Evolutionary conservation across 1,140 invertebrate species (phyloP).

Genomic region (Teleopsis dalmanni): DNA sequence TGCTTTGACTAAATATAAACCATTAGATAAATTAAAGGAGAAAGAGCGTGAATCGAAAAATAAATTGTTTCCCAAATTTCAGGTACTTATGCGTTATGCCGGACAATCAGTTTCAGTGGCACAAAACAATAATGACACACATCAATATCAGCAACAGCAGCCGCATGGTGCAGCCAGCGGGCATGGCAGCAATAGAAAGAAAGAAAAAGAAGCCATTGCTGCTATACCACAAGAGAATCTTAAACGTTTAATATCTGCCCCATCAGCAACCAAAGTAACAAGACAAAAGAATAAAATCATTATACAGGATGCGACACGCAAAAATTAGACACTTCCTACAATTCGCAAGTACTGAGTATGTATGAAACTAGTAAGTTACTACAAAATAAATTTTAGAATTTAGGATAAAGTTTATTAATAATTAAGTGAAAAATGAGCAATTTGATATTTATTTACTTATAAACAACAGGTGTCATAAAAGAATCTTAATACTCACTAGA

Average conservation of each 20-base stretch:
- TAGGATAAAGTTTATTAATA: no score
- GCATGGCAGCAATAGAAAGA: background rate
- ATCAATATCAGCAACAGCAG: background rate
- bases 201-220: constrained; percentile 7
- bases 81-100: constrained; percentile 38
- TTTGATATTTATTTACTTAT: no score
- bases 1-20: constrained; percentile 19
- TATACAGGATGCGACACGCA: constrained; percentile 53
- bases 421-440: no score
- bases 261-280: constrained; percentile 62
- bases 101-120: constrained; percentile 1
- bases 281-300: constrained; percentile 69
- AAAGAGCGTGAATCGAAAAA: constrained; percentile 38
- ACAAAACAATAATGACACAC: background rate
- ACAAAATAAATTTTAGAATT: no score
- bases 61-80: constrained; percentile 40
- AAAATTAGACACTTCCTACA: constrained; percentile 29
- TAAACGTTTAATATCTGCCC: constrained; percentile 51
- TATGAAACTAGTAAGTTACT: no score
- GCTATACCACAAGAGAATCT: constrained; percentile 53
- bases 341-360: no score
- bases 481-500: no score
- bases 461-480: no score
- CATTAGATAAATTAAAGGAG: constrained; percentile 39
- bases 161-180: background rate